These are phyloP conservation scores for Lasioglossum villosulum DNA, from an alignment of 2,888 invertebrate genomes.

Conservation along the genomic window DNA sequence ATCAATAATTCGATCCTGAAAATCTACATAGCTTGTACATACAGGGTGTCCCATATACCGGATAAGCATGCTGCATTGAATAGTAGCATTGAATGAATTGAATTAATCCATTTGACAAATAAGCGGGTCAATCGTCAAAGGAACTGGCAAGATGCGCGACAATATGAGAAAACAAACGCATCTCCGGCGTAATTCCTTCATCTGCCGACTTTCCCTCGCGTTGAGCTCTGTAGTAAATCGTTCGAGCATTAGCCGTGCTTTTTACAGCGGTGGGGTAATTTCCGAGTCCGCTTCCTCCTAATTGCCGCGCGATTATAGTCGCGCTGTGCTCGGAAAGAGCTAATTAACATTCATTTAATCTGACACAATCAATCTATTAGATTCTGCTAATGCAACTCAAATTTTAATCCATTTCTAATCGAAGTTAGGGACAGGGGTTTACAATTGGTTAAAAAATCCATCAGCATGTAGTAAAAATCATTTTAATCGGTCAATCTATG, in stretches of 20 bases:
- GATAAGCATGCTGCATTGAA: too few relatives aligned
- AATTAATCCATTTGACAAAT: too few relatives aligned
- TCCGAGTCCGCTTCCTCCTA: conserved; percentile 40
- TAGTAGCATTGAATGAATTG: too few relatives aligned
- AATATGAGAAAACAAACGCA: conserved; percentile 35
- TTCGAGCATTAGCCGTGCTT: conserved; percentile 43
- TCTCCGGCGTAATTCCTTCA: conserved; percentile 12
- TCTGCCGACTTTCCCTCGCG: conserved; percentile 9
- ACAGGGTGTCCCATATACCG: neutral
- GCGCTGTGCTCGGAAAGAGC: conserved; percentile 32
- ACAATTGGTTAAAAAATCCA: too few relatives aligned
- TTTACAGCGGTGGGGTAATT: conserved; percentile 41
- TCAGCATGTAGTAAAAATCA: too few relatives aligned
- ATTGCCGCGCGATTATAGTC: conserved; percentile 44
- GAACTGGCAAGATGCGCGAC: conserved; percentile 21
- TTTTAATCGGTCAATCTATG: conserved; percentile 7
- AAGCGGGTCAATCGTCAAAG: neutral
- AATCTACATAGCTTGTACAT: neutral
- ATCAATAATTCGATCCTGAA: neutral
- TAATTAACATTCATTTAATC: conserved; percentile 47
- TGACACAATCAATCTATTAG: conserved; percentile 39
- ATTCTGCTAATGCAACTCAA: conserved; percentile 9
- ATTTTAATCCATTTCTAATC: neutral
- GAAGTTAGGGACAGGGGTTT: neutral
- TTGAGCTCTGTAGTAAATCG: conserved; percentile 43